A percentile compares a stretch with the other conserved stretches of the same genome.
phyloP scores from a whole-genome alignment of 2,888 invertebrate genomes.

The Pheosia tremula region DNA sequence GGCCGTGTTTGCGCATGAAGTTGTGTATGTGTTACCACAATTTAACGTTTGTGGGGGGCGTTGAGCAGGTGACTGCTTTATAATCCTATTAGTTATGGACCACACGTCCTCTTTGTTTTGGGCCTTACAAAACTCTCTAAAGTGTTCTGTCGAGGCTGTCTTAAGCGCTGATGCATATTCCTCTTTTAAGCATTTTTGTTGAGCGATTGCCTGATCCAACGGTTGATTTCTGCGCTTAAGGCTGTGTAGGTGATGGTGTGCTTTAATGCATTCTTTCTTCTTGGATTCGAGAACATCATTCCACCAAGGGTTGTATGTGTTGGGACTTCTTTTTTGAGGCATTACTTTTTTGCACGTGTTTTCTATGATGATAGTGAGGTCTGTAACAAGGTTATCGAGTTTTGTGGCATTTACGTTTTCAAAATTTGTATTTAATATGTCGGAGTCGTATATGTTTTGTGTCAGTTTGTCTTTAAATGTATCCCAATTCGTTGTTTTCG shows the following conservation, averaged over 20 bases:
- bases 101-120: no score
- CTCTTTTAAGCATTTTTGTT: neutral
- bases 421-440: neutral
- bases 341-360: neutral
- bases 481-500: neutral
- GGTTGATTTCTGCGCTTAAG: neutral
- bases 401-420: neutral
- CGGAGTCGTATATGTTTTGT: neutral
- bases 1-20: no score
- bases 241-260: neutral
- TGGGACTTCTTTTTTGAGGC: no score
- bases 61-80: conserved; percentile 1
- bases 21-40: neutral
- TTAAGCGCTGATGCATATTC: neutral
- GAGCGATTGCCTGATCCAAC: neutral
- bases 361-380: neutral
- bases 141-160: neutral
- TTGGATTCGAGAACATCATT: neutral
- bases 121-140: neutral
- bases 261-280: neutral
- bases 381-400: neutral
- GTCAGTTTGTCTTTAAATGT: neutral
- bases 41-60: neutral
- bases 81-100: neutral
- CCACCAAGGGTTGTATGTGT: neutral